Evolutionary conservation across 2,797 vertebrate species (phyloP), one percentile per base, ranked within the genome.

Genomic region (Danio aesculapii): DNA sequence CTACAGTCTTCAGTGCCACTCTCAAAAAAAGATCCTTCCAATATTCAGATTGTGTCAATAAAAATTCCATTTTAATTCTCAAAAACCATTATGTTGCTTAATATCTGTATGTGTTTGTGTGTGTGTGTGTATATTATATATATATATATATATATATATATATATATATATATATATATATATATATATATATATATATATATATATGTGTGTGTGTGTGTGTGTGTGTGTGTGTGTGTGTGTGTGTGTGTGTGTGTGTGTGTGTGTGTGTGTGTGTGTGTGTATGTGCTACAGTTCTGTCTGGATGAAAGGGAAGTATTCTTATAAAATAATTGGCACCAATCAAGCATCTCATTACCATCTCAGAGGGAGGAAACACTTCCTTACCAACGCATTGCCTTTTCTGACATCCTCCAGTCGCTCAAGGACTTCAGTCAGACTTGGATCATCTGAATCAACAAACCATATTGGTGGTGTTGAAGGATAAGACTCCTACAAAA

Each of bases 401-500:
- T 94, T 98, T 86, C 97, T 96, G 86, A 96, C 96, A 91, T 99
- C 98, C 84, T 98, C 97, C 90, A 99, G 91, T 70, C 95, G 94
- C 88, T 99, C 97, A 90, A 99, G 91, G 88, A 99, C 97, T 86
- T 98, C 97, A 19, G 97, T 93, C 91, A 99, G 92, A 91, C 96
- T 99, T 55, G 98, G 98, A 91, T 99, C 98, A 92, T 99, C 98
- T 79, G 97, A 99, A 92, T 99, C 97, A 92, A 99, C 98, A 91
- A 99, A 99, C 98, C 98, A 99, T 95, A 99, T 99, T 70, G 98
- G 98, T 49, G 98, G 93, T 69, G 97, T 98, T 77, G 96, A 96
- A 12, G 98, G 97, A 82, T 99, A 99, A 3, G 98, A 98, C 88
- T 99, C 98, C 98, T 99, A 89, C 2, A 6, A 58, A 70, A 74